A percentile compares a stretch with the other conserved stretches of the same genome.
Conservation (phyloP, 1,140 invertebrate species). For the Drosophila bocki region DNA sequence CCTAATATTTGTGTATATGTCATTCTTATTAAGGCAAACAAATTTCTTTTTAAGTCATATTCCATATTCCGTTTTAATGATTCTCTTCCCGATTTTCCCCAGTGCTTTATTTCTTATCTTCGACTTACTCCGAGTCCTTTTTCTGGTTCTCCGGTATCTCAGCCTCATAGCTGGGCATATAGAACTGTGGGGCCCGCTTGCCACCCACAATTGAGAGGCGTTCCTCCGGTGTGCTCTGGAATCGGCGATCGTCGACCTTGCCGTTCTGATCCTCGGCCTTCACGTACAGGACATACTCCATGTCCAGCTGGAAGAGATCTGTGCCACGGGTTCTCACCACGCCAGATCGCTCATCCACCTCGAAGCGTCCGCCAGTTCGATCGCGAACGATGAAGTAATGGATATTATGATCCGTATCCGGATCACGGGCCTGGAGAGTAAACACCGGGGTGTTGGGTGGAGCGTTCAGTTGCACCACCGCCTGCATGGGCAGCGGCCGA, state of each 20-base stretch:
- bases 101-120: not conserved
- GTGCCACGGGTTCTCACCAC: slow-evolving; percentile 96
- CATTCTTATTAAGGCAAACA: no score
- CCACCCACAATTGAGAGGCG: slow-evolving; percentile 96
- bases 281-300: slow-evolving; percentile 98
- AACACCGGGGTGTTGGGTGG: slow-evolving; percentile 98
- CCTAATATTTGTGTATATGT: no score
- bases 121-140: slow-evolving; percentile 96
- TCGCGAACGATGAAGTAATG: slow-evolving; percentile 98
- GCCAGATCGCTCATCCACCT: slow-evolving; percentile 96
- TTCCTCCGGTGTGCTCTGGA: slow-evolving; percentile 96
- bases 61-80: no score
- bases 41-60: no score
- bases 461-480: slow-evolving; percentile 97
- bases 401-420: slow-evolving; percentile 97
- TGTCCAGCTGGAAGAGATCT: slow-evolving; percentile 96
- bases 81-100: not conserved
- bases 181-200: slow-evolving; percentile 97
- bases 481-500: slow-evolving; percentile 97
- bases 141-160: slow-evolving; percentile 98
- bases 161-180: slow-evolving; percentile 96
- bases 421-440: slow-evolving; percentile 96
- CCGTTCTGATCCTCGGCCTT: slow-evolving; percentile 98
- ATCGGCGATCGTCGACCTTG: slow-evolving; percentile 93
- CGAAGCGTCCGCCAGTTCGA: slow-evolving; percentile 91